Base-by-base conservation (phyloP, 2,797 vertebrate species). In the Chelon auratus region DNA sequence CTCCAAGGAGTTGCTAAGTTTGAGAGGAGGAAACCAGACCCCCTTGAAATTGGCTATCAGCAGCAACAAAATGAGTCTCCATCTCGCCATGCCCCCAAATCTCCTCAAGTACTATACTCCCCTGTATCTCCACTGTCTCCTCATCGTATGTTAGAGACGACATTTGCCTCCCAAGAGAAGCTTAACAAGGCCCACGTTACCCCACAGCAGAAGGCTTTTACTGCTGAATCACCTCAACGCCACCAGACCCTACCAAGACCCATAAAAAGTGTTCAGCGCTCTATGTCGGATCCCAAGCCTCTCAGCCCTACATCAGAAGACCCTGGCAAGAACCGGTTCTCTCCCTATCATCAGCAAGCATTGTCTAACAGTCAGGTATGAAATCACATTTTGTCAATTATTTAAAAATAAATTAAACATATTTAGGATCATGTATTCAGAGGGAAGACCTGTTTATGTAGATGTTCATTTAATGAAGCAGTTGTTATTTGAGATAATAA, bases 271-370 rank as follows among this genome's bases (percentile, higher is more conserved):
- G 96, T 99, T 84, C 98, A 99, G 83, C 95, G 98, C 70, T 99
- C 98, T 71, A 94, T 99, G 94, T 99, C 98, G 0, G 98, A 99
- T 89, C 98, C 98, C 55, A 99, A 99, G 81, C 98, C 98, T 87
- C 96, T 99, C 90, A 99, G 98, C 90, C 98, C 98, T 76, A 99
- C 98, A 0, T 97, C 96, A 6, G 98, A 99, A 68, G 97, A 99
- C 70, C 94, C 96, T 0, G 69, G 93, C 78, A 99, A 97, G 93
- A 96, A 96, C 90, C 96, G 96, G 77, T 98, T 99, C 91, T 96
- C 97, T 61, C 94, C 98, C 78, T 98, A 98, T 89, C 97, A 98
- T 90, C 97, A 97, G 80, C 95, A 97, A 15, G 93, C 95, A 88
- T 89, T 96, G 59, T 95, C 96, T 54, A 94, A 95, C 90, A 97